Evolutionary conservation across 2,797 vertebrate species (phyloP).

Genomic region (Huso huso): DNA sequence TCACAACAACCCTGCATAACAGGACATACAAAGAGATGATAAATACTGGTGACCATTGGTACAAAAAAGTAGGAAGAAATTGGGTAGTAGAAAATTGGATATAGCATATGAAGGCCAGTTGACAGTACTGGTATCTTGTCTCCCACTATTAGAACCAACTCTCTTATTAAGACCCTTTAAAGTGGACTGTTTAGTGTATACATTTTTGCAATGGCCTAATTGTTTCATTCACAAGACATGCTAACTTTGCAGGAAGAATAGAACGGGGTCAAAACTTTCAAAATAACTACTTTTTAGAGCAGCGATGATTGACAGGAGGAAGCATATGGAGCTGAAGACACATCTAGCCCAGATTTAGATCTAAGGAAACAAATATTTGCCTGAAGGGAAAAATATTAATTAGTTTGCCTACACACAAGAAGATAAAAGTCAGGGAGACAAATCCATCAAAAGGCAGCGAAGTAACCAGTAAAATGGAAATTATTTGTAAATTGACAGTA

Average conservation of each 20-base stretch:
- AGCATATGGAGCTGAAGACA: constrained; percentile 80
- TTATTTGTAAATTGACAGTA: constrained; percentile 85
- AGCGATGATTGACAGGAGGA: constrained; percentile 84
- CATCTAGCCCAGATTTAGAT: constrained; percentile 89
- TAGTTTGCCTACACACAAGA: constrained; percentile 86
- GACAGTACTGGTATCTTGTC: no score
- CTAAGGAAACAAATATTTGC: constrained; percentile 94
- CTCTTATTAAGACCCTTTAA: no score
- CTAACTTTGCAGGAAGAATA: neutral
- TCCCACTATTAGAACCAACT: no score
- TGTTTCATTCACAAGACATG: neutral
- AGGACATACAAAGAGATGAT: no score
- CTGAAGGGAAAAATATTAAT: constrained; percentile 92
- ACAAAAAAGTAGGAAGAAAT: no score
- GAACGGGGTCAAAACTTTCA: constrained; percentile 10
- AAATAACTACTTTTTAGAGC: constrained; percentile 48
- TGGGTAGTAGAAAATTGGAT: no score
- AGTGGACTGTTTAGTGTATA: neutral
- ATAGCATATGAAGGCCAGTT: no score
- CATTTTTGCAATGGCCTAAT: neutral
- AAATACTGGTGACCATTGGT: no score
- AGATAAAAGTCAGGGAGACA: constrained; percentile 86
- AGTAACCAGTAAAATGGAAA: constrained; percentile 87
- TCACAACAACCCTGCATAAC: neutral
- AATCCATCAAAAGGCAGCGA: constrained; percentile 82